These are phyloP conservation scores for Aphodius granarius DNA, from an alignment of 2,888 invertebrate species.

Conservation along the genomic window DNA sequence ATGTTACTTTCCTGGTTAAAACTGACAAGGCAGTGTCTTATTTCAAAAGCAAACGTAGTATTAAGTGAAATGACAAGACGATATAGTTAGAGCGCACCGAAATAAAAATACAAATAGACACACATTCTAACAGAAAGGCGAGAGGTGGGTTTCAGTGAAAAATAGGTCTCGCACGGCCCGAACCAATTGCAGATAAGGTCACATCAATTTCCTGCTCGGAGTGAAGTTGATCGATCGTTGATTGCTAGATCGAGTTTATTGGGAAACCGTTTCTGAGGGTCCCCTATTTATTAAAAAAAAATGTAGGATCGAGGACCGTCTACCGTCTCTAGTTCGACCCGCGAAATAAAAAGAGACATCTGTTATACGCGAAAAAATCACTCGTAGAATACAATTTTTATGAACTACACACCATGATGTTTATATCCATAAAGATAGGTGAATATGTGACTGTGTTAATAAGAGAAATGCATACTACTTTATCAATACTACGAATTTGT, in stretches of 20 bases:
- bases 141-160: constrained; percentile 17
- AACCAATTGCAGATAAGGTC: constrained; percentile 29
- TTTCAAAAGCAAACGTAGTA: too few relatives aligned
- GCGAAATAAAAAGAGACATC: not conserved
- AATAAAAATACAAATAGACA: not conserved
- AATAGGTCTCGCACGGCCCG: constrained; percentile 18
- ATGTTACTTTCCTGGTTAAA: too few relatives aligned
- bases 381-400: not conserved
- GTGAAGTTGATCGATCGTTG: constrained; percentile 28
- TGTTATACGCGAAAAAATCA: not conserved
- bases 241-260: constrained; percentile 18
- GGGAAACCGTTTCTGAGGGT: not conserved
- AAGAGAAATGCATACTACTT: too few relatives aligned
- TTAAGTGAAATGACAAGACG: too few relatives aligned
- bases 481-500: too few relatives aligned
- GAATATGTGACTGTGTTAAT: too few relatives aligned
- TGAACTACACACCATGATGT: too few relatives aligned
- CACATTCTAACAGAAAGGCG: constrained; percentile 22
- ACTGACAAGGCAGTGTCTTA: too few relatives aligned
- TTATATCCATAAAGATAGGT: too few relatives aligned
- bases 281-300: not conserved
- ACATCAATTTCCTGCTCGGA: constrained; percentile 24
- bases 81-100: too few relatives aligned
- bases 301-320: not conserved
- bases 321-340: not conserved